Evolutionary conservation across 2,888 invertebrate genomes (phyloP), one percentile per base, ranked within the genome.

Genomic region (Tyria jacobaeae): DNA sequence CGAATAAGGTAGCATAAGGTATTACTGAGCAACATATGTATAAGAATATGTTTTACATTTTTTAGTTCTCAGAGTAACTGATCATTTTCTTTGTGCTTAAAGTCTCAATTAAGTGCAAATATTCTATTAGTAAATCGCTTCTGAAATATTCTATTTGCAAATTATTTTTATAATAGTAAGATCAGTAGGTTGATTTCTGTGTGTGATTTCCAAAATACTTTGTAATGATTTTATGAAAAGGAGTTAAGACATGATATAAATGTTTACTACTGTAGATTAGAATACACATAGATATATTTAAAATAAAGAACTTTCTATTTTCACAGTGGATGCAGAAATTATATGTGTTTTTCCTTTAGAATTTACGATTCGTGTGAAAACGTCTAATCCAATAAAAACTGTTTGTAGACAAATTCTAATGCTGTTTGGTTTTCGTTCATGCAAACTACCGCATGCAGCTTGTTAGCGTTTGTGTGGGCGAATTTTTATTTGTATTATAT

Each of bases 331-430:
- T 10, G 35, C 14, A n/a, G 7, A 41, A 39, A 34, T n/a, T 24
- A 17, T 37, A 39, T 21, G 25, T 59, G 44, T 37, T 59, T 58
- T 59, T 44, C 50, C 25, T 52, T 59, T 14, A 58, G 50, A 35
- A 60, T 53, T 9, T 59, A 58, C 58, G 41, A 44, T 37, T 51
- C 27, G 12, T 14, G n/a, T 53, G 52, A 35, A 37, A 21, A 12
- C 44, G 58, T 61, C 35, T 69, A 73, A 71, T 65, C 73, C 54
- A 52, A 73, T 61, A 59, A 52, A 44, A 62, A 12, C 44, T 69
- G 54, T 72, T 65, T 64, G 53, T 34, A 58, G 58, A 53, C 41
- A 24, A 52, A 52, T 47, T 59, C 59, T 60, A 58, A 54, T 64
- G 68, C 64, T 34, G 17, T 21, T 63, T 50, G 41, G 53, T 24